Conservation (phyloP, 2,113 vertebrate genomes). For the Daboia siamensis region DNA sequence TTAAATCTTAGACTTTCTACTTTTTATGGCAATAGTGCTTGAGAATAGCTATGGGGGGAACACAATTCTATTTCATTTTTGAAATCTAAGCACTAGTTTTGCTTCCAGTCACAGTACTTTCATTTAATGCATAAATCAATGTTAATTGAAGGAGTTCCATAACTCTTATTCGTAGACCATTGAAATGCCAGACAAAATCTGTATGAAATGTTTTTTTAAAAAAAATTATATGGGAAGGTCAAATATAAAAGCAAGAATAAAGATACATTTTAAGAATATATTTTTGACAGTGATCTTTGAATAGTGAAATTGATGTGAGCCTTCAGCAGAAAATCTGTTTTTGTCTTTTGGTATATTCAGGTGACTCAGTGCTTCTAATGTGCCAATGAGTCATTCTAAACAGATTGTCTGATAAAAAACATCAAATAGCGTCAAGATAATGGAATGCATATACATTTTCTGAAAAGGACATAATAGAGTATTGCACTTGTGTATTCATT, state of each 20-base stretch:
- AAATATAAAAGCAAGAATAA: not conserved
- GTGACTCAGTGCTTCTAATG: not conserved
- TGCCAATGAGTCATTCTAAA: conserved; percentile 13
- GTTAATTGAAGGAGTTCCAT: not conserved
- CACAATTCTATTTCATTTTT: not conserved
- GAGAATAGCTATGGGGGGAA: not conserved
- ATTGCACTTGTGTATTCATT: not conserved
- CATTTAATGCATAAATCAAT: not conserved
- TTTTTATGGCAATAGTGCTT: not conserved
- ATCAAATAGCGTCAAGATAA: not conserved
- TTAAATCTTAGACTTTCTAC: not conserved
- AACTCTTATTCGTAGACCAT: not conserved
- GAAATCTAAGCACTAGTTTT: not conserved
- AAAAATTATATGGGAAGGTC: not conserved
- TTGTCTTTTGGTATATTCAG: not conserved
- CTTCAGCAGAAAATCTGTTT: not conserved
- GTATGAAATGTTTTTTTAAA: not conserved
- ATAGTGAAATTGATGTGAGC: not conserved
- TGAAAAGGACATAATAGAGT: not conserved
- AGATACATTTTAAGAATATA: not conserved
- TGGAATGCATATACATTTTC: conserved; percentile 1
- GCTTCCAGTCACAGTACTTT: not conserved
- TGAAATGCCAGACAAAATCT: not conserved
- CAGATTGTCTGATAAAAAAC: not conserved
- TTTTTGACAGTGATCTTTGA: not conserved